phyloP scores from a whole-genome alignment of 2,113 vertebrate genomes.

The Strix aluco region DNA sequence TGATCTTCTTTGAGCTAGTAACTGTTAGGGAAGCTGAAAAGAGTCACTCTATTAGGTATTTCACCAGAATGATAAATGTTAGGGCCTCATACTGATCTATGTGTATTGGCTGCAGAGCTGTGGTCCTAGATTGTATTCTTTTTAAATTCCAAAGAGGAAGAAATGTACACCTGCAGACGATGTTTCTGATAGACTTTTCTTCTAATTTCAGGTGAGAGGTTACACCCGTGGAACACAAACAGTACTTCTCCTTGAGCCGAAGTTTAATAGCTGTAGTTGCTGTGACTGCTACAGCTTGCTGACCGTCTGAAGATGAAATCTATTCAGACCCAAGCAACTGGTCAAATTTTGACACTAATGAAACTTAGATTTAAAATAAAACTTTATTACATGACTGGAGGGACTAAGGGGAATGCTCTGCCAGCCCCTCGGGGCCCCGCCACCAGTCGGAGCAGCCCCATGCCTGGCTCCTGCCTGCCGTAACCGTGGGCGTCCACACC shows the following conservation, averaged over 20 bases:
- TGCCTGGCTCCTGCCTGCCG: too few species aligned
- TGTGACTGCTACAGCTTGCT: background rate
- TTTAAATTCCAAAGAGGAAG: background rate
- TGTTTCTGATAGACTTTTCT: conserved; percentile 16
- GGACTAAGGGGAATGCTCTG: background rate
- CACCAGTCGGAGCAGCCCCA: too few species aligned
- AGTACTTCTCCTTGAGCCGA: background rate
- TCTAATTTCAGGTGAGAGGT: conserved; percentile 24
- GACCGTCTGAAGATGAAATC: background rate
- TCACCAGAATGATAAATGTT: background rate
- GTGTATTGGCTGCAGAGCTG: background rate
- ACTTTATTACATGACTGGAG: background rate
- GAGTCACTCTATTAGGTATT: background rate
- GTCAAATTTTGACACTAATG: background rate
- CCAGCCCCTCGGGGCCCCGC: too few species aligned
- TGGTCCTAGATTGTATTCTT: background rate
- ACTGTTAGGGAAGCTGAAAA: background rate
- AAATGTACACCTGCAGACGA: fast-evolving
- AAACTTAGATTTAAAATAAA: background rate
- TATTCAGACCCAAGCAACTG: background rate
- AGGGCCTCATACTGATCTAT: background rate
- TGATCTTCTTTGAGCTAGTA: background rate
- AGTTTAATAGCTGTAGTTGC: background rate
- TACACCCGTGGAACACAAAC: background rate
- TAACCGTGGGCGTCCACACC: too few species aligned